Base-by-base conservation (phyloP, 2,113 vertebrate species). In the Percopsis transmontana region DNA sequence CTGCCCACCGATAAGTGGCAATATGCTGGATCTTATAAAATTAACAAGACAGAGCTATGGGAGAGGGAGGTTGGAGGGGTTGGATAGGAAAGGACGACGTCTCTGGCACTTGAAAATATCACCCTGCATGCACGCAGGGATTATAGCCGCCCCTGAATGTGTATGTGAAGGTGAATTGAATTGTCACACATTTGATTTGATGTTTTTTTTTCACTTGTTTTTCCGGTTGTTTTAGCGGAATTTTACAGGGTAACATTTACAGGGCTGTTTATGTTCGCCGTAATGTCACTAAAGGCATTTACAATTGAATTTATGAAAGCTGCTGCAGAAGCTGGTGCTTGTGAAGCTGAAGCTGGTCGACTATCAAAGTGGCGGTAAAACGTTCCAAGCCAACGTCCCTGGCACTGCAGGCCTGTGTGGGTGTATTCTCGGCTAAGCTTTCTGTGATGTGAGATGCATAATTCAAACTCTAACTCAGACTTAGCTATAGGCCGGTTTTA, bases 11-110 rank as follows among this genome's bases (percentile, higher is more conserved):
- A 85, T 88, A 89, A 89, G 88, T 87, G 87, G 82, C 86, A 89
- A 83, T 83, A 86, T 77, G 87, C 76, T 85, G 77, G 81, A 87
- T 90, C 86, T 90, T 89, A 87, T 91, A 80, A 88, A 90, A 91
- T 90, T 85, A 92, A 91, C 86, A 81, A 83, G 87, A 85, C 77
- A 77, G 72, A 73, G 83, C 70, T 42, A 63, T 42, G 66, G 69
- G 73, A 65, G 68, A 59, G 67, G 55, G 65, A 54, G 77, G 45
- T 50, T 3, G 2, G 73, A 62, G 75, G 74, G 62, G 59, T 62
- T 42, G 51, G 2, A 41, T 24, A 48, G 63, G 68, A 58, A 69
- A 67, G 58, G 79, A 77, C 64, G 80, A 74, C 50, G 55, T 65
- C 63, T 72, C 66, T 68, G 55, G 77, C 74, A 59, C 85, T 85